phyloP scores from a whole-genome alignment of 2,797 vertebrate genomes.

The Pelobates cultripes region DNA sequence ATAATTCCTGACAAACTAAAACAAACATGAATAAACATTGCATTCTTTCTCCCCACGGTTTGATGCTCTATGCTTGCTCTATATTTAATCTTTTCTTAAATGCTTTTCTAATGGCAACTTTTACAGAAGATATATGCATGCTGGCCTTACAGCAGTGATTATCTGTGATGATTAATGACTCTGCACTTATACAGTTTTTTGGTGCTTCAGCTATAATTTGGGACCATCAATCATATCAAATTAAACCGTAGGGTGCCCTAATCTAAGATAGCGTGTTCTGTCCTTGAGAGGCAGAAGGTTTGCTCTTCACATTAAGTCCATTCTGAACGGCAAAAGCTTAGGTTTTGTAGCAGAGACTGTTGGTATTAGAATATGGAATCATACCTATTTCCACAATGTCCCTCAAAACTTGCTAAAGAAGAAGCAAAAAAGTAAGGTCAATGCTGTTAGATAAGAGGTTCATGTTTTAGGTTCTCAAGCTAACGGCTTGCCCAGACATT shows the following conservation, averaged over 20 bases:
- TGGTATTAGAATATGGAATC: too few relatives aligned
- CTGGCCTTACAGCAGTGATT: slow-evolving; percentile 45
- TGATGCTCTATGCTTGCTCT: not conserved
- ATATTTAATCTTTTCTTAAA: slow-evolving; percentile 10
- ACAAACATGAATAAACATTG: slow-evolving; percentile 17
- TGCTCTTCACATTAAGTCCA: slow-evolving; percentile 6
- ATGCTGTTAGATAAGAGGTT: too few relatives aligned
- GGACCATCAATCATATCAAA: slow-evolving; percentile 51
- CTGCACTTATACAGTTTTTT: slow-evolving; percentile 34
- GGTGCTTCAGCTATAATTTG: slow-evolving; percentile 39
- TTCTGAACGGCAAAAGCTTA: not conserved
- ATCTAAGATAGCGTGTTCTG: slow-evolving; percentile 42
- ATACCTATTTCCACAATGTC: too few relatives aligned
- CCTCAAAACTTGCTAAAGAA: too few relatives aligned
- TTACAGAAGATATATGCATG: slow-evolving; percentile 35
- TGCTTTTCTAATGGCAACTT: slow-evolving; percentile 29
- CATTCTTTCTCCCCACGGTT: not conserved
- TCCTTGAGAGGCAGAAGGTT: slow-evolving; percentile 31
- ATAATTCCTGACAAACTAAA: slow-evolving; percentile 6
- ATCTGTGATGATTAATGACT: slow-evolving; percentile 51
- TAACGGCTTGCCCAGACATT: too few relatives aligned
- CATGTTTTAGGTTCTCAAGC: too few relatives aligned
- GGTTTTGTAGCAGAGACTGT: too few relatives aligned
- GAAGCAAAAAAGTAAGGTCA: too few relatives aligned
- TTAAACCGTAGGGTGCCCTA: slow-evolving; percentile 42